A percentile compares a stretch with the other conserved stretches of the same genome.
These are phyloP conservation scores for Spatulosminthurus flaviceps DNA, from an alignment of 2,888 invertebrate species.

Conservation along the genomic window DNA sequence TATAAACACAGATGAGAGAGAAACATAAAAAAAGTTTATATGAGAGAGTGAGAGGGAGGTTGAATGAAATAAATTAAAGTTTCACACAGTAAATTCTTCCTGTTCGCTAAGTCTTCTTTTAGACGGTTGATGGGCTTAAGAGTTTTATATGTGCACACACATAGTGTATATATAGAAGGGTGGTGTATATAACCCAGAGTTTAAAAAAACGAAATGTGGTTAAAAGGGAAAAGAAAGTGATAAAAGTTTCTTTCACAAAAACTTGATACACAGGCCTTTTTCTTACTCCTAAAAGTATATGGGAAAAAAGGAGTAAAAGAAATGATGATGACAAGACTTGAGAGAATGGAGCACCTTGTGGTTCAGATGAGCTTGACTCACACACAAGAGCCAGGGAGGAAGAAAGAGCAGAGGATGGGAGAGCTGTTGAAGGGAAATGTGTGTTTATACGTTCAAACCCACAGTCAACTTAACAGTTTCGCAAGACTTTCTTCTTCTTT, in stretches of 20 bases:
- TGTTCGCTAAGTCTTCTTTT: not conserved
- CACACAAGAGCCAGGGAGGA: not conserved
- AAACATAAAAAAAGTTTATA: not conserved
- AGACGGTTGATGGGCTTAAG: not conserved
- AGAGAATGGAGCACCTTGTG: slow-evolving; percentile 9
- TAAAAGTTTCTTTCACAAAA: not conserved
- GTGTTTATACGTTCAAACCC: not conserved
- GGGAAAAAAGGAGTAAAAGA: slow-evolving; percentile 5
- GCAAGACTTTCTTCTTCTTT: no score
- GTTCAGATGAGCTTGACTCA: slow-evolving; percentile 12
- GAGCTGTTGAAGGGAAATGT: not conserved
- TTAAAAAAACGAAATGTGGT: not conserved
- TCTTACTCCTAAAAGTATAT: not conserved
- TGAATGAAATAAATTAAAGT: not conserved
- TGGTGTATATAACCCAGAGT: not conserved
- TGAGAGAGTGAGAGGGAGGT: not conserved
- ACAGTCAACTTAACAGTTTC: slow-evolving; percentile 3
- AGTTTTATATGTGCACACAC: not conserved
- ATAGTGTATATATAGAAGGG: no score
- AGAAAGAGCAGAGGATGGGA: not conserved
- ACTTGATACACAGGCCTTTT: not conserved
- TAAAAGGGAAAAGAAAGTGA: not conserved
- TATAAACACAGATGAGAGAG: not conserved
- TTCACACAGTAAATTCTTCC: slow-evolving; percentile 8
- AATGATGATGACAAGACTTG: slow-evolving; percentile 8